Base-by-base conservation (phyloP, 2,888 invertebrate species). In the Gisinianus flammeolus region DNA sequence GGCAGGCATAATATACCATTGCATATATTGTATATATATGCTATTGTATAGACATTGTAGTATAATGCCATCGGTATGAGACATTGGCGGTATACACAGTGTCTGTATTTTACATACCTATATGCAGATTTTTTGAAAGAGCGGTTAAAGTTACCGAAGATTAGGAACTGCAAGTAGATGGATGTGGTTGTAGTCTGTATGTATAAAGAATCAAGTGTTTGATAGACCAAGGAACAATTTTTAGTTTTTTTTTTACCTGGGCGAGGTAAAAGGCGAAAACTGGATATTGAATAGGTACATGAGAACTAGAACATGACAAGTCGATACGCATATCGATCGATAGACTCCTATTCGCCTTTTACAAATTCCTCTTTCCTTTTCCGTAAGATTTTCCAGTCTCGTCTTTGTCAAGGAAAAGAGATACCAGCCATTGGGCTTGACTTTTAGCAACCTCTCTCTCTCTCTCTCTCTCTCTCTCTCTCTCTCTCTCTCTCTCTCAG, bases 251-350 rank as follows among this genome's bases (percentile, higher is more conserved):
- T n/a, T 44, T 44, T 44, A 44, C 44, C 44, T 44, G 62, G 62
- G 62, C 4, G 62, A 62, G 54, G 24, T 22, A 24, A 62, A 24
- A 24, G 19, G 56, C 56, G 56, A 58, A 58, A 58, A 58, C n/a
- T 58, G 44, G 44, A n/a, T 44, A 44, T 44, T 44, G 44, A 44
- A 44, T 44, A 44, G 44, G 22, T 58, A 62, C 62, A 62, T 62
- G 26, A 24, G 62, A 62, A 26, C 62, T 62, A 24, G 62, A 62
- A 62, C 62, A 62, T 62, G 62, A 62, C 62, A 62, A 62, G 62
- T 62, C 62, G 62, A 62, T 62, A 62, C 62, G 62, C 62, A 62
- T 58, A 58, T 24, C 8, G 24, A 62, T 62, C 62, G 62, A 62
- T 62, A 12, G 44, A 44, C 44, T 44, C 19, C 44, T 16, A 44